A percentile compares a stretch with the other conserved stretches of the same genome.
phyloP scores from a whole-genome alignment of 1,140 invertebrate species.

The Drosophila albomicans region DNA sequence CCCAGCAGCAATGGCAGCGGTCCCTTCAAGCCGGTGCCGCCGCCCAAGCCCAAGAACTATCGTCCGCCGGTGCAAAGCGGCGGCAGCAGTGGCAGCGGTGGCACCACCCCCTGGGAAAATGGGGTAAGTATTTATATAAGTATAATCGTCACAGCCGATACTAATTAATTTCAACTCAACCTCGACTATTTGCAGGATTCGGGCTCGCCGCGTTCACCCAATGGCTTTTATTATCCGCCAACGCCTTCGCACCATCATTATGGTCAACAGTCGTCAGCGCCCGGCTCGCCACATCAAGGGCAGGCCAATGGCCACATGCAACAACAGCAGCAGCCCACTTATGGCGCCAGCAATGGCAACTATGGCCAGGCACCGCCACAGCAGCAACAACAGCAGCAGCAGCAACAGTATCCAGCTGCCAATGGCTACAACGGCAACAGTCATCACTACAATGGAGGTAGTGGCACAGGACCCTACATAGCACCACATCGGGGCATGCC shows the following conservation, averaged over 20 bases:
- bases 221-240: slow-evolving; percentile 83
- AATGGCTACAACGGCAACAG: slow-evolving; percentile 80
- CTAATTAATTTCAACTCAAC: neutral
- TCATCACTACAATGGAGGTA: slow-evolving; percentile 82
- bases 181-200: slow-evolving; percentile 62
- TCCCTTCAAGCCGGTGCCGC: slow-evolving; percentile 94
- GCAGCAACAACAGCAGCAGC: slow-evolving; percentile 50
- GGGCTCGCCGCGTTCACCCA: slow-evolving; percentile 80
- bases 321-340: slow-evolving; percentile 71
- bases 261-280: slow-evolving; percentile 70
- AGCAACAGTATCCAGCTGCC: slow-evolving; percentile 57
- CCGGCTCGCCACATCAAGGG: slow-evolving; percentile 74
- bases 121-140: slow-evolving; percentile 65
- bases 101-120: slow-evolving; percentile 79
- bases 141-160: neutral
- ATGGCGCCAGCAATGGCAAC: slow-evolving; percentile 61
- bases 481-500: slow-evolving; percentile 86
- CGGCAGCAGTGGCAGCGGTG: slow-evolving; percentile 68
- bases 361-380: slow-evolving; percentile 72
- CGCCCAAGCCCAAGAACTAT: slow-evolving; percentile 96
- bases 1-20: slow-evolving; percentile 82
- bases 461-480: slow-evolving; percentile 84
- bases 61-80: slow-evolving; percentile 88
- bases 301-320: slow-evolving; percentile 57
- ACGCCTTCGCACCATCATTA: slow-evolving; percentile 86